Conservation (phyloP, 53 echinoderm and acorn worm species). For the Astropecten irregularis region DNA sequence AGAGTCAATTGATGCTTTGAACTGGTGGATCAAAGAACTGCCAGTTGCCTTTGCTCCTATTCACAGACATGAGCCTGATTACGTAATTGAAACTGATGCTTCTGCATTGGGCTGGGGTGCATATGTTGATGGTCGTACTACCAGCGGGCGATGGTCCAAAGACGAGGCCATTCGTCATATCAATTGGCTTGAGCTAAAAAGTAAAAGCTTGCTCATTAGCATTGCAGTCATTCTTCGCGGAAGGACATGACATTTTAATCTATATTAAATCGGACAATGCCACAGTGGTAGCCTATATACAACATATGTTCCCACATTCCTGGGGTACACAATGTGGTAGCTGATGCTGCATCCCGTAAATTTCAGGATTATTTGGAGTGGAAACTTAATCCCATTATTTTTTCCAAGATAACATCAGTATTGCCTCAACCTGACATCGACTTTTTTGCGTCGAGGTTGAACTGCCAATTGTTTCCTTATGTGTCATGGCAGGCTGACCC, state of each 20-base stretch:
- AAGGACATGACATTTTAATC: too few relatives aligned
- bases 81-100: slow-evolving; percentile 43
- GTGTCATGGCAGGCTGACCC: neutral
- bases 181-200: neutral
- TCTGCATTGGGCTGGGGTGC: slow-evolving; percentile 62
- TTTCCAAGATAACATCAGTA: neutral
- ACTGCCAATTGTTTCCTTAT: neutral
- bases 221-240: too few relatives aligned
- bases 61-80: neutral
- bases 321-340: too few relatives aligned
- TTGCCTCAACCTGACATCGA: neutral
- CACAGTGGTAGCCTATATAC: slow-evolving; percentile 39
- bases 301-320: neutral
- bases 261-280: too few relatives aligned
- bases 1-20: neutral
- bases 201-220: too few relatives aligned
- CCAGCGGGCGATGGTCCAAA: slow-evolving; percentile 57
- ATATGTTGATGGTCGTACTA: neutral
- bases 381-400: slow-evolving; percentile 27
- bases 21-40: neutral
- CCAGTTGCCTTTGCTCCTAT: neutral
- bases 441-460: neutral
- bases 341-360: slow-evolving; percentile 51
- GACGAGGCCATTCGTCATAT: too few relatives aligned
- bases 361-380: slow-evolving; percentile 59